Base-by-base conservation (phyloP, 2,888 invertebrate species). In the Gnatocerus cornutus region DNA sequence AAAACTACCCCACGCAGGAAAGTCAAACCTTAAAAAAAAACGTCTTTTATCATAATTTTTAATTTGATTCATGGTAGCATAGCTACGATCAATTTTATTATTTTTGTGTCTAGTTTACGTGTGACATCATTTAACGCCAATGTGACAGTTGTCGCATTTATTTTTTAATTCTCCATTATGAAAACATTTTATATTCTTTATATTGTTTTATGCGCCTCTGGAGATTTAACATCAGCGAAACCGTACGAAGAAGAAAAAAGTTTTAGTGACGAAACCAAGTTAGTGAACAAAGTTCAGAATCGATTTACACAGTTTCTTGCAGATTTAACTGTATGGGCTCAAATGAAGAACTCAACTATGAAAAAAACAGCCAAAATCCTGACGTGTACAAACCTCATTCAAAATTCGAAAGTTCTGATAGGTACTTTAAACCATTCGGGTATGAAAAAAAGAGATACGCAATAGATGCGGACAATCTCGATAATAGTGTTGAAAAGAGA, bases 91-190 rank as follows among this genome's bases (percentile, higher is more conserved):
- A 21, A 3, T 21, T 21, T 21, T 21, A 21, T 3, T 21, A 21
- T 3, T 21, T 21, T 1, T 4, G 21, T 21, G 1, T 21, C 21
- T 21, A 1, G 21, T 21, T 21, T 9, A 33, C 33, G 6, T 33
- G 7, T 33, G 33, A 33, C 33, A 33, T 6, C 7, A 33, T 33
- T 33, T 63, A 27, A 53, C 45, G 52, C 52, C 53, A 53, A 64
- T 64, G 64, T 64, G 53, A 64, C 64, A 53, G 7, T 33, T 48
- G 64, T 64, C 43, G 33, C 53, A 64, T 53, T 64, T 29, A 53
- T 53, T 53, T 62, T 50, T 50, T 50, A 50, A 39, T 13, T 43
- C n/a, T 12, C 43, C 53, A 64, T 53, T 64, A 64, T 64, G 64
- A 13, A 45, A 53, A 30, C 12, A 43, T 10, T 55, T 53, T 64